phyloP scores from a whole-genome alignment of 2,797 vertebrate species.

The Premnoplex brunnescens region DNA sequence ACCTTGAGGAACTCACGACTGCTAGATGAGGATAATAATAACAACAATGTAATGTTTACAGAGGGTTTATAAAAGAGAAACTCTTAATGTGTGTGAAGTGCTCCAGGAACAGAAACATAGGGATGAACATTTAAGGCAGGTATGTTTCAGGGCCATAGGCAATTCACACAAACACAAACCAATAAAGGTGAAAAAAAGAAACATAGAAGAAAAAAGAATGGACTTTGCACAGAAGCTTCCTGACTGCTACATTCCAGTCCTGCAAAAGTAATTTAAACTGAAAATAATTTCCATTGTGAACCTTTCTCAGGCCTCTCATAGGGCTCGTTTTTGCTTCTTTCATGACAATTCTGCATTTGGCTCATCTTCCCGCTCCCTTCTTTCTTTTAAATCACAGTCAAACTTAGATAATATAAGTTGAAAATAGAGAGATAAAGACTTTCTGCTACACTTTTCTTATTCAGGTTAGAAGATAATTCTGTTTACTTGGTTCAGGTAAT shows the following conservation, averaged over 20 bases:
- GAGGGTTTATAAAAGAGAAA: not conserved
- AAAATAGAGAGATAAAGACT: slow-evolving; percentile 61
- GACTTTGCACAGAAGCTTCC: not conserved
- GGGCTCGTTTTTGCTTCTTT: not conserved
- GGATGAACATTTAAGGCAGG: not conserved
- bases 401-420: slow-evolving; percentile 35
- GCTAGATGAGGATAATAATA: not conserved
- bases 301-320: not conserved
- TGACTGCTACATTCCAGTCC: not conserved
- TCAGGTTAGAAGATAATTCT: slow-evolving; percentile 69
- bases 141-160: not conserved
- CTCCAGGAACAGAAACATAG: not conserved
- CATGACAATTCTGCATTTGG: slow-evolving; percentile 2
- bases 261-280: slow-evolving; percentile 45
- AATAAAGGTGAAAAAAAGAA: not conserved
- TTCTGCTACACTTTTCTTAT: slow-evolving; percentile 48
- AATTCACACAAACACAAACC: not conserved
- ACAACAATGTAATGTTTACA: not conserved
- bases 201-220: not conserved
- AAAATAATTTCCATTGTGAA: slow-evolving; percentile 57
- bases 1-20: not conserved
- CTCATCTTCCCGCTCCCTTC: not conserved
- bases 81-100: not conserved
- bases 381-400: slow-evolving; percentile 43
- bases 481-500: slow-evolving; percentile 72